phyloP scores from a whole-genome alignment of 2,113 vertebrate species.

The Oxyruncus cristatus region DNA sequence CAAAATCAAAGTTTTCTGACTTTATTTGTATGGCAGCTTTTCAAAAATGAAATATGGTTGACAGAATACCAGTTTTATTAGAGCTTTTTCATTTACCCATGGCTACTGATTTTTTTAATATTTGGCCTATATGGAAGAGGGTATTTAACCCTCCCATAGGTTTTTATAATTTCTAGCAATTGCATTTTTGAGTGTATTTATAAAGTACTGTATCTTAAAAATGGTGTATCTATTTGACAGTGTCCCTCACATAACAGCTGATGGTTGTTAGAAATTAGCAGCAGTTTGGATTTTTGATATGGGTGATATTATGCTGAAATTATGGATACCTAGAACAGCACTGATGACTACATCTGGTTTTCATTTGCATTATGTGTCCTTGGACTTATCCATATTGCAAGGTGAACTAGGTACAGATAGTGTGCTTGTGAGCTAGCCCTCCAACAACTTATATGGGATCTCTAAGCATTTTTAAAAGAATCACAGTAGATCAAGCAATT shows the following conservation, averaged over 20 bases:
- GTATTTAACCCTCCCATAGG: neutral
- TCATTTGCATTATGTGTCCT: neutral
- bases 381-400: neutral
- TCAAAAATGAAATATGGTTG: neutral
- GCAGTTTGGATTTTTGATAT: neutral
- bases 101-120: neutral
- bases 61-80: neutral
- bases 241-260: neutral
- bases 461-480: neutral
- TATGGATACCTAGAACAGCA: neutral
- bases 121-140: neutral
- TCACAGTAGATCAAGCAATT: neutral
- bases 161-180: neutral
- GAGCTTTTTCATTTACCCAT: neutral
- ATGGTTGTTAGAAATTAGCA: neutral
- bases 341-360: neutral
- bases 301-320: neutral
- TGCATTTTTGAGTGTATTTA: neutral
- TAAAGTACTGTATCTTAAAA: neutral
- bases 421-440: neutral
- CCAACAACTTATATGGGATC: neutral
- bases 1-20: neutral
- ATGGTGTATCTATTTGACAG: neutral
- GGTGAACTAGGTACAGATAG: neutral
- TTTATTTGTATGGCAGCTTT: neutral